Evolutionary conservation across 1,140 invertebrate genomes (phyloP), one percentile per base, ranked within the genome.

Genomic region (Cotesia typhae): DNA sequence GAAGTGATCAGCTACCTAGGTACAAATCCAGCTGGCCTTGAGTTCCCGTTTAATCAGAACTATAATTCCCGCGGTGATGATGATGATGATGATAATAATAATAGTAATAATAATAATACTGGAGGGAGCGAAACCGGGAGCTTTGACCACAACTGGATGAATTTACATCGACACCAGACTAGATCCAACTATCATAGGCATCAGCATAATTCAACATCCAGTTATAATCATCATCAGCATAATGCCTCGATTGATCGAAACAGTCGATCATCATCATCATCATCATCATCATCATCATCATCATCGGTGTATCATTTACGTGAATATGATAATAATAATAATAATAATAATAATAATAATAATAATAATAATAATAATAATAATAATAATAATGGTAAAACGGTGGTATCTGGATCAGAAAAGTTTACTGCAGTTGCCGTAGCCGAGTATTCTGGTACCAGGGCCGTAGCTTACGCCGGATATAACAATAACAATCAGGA

Each of bases 401-500:
- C 14, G 28, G 17, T 36, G 35, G 36, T 12, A 59, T n/a, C 12
- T 4, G 66, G 51, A 74, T 72, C 71, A 36, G 76, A 72, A 60
- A 78, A 78, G 72, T 75, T 79, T 12, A 79, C 72, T 61, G 76
- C 76, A 14, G 55, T 79, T 35, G 76, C 74, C 38, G 77, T 81
- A 53, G 74, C 76, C 10, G 77, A 82, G 10, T 74, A 77, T 59
- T 38, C 57, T 52, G 79, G 75, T 28, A 79, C 74, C 71, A 77
- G 75, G 53, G 72, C 79, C 36, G 74, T 78, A 60, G 73, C 77
- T 37, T 80, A 78, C 17, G 74, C 77, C 51, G 68, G 75, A 67
- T 82, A 79, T 70, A 79, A 78, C n/a, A 74, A 77, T 66, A 78
- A 79, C 78, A 77, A 81, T 76, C 78, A 79, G n/a, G 65, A 41